Evolutionary conservation across 2,888 invertebrate species (phyloP).

Genomic region (Coremacera marginata): DNA sequence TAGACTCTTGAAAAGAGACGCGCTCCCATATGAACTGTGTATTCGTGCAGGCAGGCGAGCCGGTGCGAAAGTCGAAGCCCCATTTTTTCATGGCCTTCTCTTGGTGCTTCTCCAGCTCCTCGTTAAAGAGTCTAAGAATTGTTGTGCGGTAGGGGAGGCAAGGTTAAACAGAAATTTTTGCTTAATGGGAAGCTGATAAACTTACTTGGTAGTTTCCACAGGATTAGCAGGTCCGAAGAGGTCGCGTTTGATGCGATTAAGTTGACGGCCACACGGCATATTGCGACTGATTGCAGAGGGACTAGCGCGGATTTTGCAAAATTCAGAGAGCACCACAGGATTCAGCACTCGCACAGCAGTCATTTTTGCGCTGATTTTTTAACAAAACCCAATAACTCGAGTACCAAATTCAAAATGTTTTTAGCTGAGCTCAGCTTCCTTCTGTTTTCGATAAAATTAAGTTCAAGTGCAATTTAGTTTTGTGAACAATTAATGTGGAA

Average conservation of each 20-base stretch:
- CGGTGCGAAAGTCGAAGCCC: conserved; percentile 68
- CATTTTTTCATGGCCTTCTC: conserved; percentile 76
- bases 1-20: conserved; percentile 62
- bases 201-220: conserved; percentile 63
- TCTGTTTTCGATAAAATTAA: background rate
- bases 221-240: conserved; percentile 64
- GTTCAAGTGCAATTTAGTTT: background rate
- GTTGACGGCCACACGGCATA: conserved; percentile 58
- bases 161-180: background rate
- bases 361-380: conserved; percentile 43
- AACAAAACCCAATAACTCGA: background rate
- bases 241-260: conserved; percentile 66
- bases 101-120: conserved; percentile 65
- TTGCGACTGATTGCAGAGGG: conserved; percentile 55
- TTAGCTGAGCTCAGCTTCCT: conserved; percentile 28
- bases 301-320: conserved; percentile 61
- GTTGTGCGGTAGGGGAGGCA: background rate
- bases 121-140: conserved; percentile 55
- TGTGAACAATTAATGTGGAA: background rate
- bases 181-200: conserved; percentile 27
- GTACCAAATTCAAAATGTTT: background rate
- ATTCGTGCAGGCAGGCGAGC: conserved; percentile 59
- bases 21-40: conserved; percentile 67
- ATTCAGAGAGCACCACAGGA: conserved; percentile 60
- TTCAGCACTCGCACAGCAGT: conserved; percentile 63